phyloP scores from a whole-genome alignment of 2,888 invertebrate species.

The Eilema griseolum region DNA sequence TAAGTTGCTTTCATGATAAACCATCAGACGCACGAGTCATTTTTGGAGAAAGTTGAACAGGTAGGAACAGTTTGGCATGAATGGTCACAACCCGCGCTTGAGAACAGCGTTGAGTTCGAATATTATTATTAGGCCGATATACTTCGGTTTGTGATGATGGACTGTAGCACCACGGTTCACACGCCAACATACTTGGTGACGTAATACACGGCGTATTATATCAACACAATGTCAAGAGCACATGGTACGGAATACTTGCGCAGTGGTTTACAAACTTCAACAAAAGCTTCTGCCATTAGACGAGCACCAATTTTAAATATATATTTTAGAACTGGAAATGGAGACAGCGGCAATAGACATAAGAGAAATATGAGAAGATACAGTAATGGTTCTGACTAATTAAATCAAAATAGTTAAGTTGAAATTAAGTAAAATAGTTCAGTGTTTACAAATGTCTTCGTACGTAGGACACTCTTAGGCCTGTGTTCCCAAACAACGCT shows the following conservation, averaged over 20 bases:
- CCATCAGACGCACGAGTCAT: not conserved
- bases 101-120: not conserved
- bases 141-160: not conserved
- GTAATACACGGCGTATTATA: conserved; percentile 19
- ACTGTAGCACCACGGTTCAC: not conserved
- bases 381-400: not conserved
- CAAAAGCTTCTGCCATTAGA: not conserved
- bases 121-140: not conserved
- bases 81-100: not conserved
- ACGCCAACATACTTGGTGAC: conserved; percentile 11
- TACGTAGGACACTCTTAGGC: too few species aligned
- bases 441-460: too few species aligned
- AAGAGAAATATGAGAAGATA: not conserved
- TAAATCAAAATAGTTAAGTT: not conserved
- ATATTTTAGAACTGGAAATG: not conserved
- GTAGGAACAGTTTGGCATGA: conserved; percentile 15
- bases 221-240: conserved; percentile 35
- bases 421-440: not conserved
- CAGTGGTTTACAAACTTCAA: not conserved
- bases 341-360: not conserved
- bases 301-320: not conserved
- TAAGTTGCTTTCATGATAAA: conserved; percentile 8
- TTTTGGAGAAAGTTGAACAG: conserved; percentile 18
- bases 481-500: too few species aligned
- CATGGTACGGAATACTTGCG: not conserved